Evolutionary conservation across 2,113 vertebrate species (phyloP).

Genomic region (Oostethus manadensis): DNA sequence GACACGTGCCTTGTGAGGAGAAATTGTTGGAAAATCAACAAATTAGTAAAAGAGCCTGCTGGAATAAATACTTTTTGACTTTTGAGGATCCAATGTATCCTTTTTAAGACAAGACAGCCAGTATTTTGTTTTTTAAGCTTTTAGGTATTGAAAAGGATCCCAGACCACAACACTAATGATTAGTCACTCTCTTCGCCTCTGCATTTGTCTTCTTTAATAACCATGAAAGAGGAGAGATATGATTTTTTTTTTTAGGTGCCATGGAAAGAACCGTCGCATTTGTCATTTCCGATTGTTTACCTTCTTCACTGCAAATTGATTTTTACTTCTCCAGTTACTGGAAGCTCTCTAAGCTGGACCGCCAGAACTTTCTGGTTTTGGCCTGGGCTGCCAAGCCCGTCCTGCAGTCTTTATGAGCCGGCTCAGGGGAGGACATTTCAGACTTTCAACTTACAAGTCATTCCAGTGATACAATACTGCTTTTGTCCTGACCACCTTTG

Average conservation of each 20-base stretch:
- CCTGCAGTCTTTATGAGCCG: slow-evolving; percentile 70
- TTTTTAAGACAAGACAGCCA: neutral
- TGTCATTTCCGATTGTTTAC: slow-evolving; percentile 80
- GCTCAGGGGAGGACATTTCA: slow-evolving; percentile 74
- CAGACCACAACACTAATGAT: slow-evolving; percentile 46
- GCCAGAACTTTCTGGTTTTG: slow-evolving; percentile 71
- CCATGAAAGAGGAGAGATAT: slow-evolving; percentile 49
- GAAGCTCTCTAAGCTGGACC: slow-evolving; percentile 66
- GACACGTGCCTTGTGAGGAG: no score
- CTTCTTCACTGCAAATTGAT: slow-evolving; percentile 78
- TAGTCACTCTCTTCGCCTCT: slow-evolving; percentile 41
- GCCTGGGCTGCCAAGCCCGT: slow-evolving; percentile 63
- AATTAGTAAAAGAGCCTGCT: neutral
- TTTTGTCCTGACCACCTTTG: slow-evolving; percentile 75
- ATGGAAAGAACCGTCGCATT: slow-evolving; percentile 71
- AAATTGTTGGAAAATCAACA: neutral
- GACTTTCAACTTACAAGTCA: slow-evolving; percentile 74
- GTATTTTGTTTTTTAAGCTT: no score
- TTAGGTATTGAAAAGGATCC: slow-evolving; percentile 39
- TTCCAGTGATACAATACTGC: slow-evolving; percentile 76
- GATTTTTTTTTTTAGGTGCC: slow-evolving; percentile 15
- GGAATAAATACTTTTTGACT: neutral
- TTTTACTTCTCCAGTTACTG: slow-evolving; percentile 81
- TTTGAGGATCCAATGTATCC: neutral
- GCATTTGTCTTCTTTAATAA: slow-evolving; percentile 67